A percentile compares a stretch with the other conserved stretches of the same genome.
These are phyloP conservation scores for Spodoptera exigua DNA, from an alignment of 2,888 invertebrate genomes.

Conservation along the genomic window DNA sequence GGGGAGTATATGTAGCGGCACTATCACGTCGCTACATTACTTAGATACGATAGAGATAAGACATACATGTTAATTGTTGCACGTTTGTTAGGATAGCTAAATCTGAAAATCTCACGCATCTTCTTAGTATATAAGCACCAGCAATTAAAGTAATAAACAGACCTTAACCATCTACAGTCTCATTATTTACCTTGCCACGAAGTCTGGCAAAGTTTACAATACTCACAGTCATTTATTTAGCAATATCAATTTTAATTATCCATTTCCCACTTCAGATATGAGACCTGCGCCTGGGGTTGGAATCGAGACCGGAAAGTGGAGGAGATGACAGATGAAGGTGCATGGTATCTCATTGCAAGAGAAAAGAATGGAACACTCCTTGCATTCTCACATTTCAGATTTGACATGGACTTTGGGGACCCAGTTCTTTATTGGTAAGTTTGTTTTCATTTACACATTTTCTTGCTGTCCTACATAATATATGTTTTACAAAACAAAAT, in stretches of 20 bases:
- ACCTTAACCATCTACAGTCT: too few relatives aligned
- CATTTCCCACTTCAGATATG: constrained; percentile 84
- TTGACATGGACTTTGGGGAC: constrained; percentile 94
- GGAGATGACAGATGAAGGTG: constrained; percentile 92
- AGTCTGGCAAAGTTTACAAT: background rate
- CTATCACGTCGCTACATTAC: too few relatives aligned
- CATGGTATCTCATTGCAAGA: constrained; percentile 92
- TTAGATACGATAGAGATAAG: too few relatives aligned
- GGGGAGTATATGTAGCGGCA: too few relatives aligned
- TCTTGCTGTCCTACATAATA: too few relatives aligned
- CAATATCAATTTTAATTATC: background rate
- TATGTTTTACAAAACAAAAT: too few relatives aligned
- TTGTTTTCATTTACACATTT: background rate
- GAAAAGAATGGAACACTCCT: constrained; percentile 86
- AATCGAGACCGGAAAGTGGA: constrained; percentile 92
- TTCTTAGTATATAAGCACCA: too few relatives aligned
- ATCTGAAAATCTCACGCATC: too few relatives aligned
- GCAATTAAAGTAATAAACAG: too few relatives aligned
- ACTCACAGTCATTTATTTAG: background rate
- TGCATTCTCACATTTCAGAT: constrained; percentile 95
- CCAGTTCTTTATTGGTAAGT: constrained; percentile 94
- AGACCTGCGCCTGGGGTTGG: constrained; percentile 95
- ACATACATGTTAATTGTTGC: too few relatives aligned
- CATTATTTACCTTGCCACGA: too few relatives aligned
- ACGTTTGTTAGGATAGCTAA: too few relatives aligned